Evolutionary conservation across 2,888 invertebrate genomes (phyloP).

Genomic region (Deilephila elpenor): DNA sequence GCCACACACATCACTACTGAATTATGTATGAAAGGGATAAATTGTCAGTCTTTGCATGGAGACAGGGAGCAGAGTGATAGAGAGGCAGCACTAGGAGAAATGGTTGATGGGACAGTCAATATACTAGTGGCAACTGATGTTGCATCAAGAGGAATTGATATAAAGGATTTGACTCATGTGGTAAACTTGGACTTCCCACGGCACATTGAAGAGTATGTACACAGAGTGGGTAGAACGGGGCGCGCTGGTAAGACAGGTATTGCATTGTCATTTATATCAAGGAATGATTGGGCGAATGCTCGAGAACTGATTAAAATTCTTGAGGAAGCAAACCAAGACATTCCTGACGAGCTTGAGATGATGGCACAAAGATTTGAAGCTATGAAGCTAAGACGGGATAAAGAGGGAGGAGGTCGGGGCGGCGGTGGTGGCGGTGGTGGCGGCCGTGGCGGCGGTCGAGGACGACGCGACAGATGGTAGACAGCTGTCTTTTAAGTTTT

Average conservation of each 20-base stretch:
- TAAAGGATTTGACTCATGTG: slow-evolving; percentile 94
- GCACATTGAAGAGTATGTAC: slow-evolving; percentile 98
- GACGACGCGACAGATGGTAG: slow-evolving; percentile 64
- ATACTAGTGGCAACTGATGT: slow-evolving; percentile 98
- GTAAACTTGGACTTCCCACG: slow-evolving; percentile 97
- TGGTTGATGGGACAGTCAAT: slow-evolving; percentile 90
- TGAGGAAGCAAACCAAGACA: slow-evolving; percentile 93
- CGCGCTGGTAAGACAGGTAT: slow-evolving; percentile 94
- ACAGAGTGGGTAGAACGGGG: slow-evolving; percentile 97
- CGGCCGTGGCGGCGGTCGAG: slow-evolving; percentile 59
- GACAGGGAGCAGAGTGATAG: slow-evolving; percentile 92
- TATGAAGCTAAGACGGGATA: slow-evolving; percentile 86
- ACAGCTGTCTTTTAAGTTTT: not conserved
- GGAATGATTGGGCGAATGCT: slow-evolving; percentile 93
- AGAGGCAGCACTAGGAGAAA: slow-evolving; percentile 93
- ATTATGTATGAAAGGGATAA: slow-evolving; percentile 87
- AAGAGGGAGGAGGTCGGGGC: slow-evolving; percentile 77
- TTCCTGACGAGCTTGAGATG: slow-evolving; percentile 89
- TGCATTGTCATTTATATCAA: slow-evolving; percentile 92
- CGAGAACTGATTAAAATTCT: slow-evolving; percentile 92
- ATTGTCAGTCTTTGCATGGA: slow-evolving; percentile 94
- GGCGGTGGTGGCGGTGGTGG: slow-evolving; percentile 65
- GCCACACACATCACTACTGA: slow-evolving; percentile 94
- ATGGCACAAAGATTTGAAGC: slow-evolving; percentile 91
- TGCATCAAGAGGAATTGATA: slow-evolving; percentile 97